Evolutionary conservation across 2,113 vertebrate species (phyloP), one percentile per base, ranked within the genome.

Genomic region (Chunga burmeisteri): DNA sequence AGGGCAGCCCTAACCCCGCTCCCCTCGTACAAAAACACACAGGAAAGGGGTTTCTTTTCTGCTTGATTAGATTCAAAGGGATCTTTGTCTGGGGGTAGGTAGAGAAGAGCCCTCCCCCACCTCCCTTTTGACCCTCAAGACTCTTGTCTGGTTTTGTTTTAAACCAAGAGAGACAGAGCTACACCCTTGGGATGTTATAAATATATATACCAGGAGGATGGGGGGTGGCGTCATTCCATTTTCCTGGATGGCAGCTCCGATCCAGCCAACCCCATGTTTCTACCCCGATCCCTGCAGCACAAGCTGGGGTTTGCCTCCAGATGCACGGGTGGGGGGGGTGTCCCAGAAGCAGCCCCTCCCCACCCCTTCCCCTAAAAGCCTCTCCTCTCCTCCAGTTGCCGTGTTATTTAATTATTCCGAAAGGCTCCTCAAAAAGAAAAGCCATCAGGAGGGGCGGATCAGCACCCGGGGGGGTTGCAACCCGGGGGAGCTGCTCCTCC

Each of bases 61-160:
- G 90, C 95, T 93, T 82, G 80, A 88, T 91, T 88, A 77, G 74
- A 85, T 88, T 96, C 95, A 96, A 94, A 96, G 93, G 90, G 83
- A 94, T 93, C 95, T 94, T 96, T 96, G 93, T 96, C 90, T 59
- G 79, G 95, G 95, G 90, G 65, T 88, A 94, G 93, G 95, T 85
- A 84, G 87, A n/a, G 58, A 56, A 84, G 72, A 88, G 58, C 83
- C 90, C 90, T 85, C 93, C 90, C 90, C 90, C 95, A 50, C 74
- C 90, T 93, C 93, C 87, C 87, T 91, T 91, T 73, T 93, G 90
- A 93, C 95, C 93, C 87, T 81, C 93, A n/a, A n/a, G 83, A 80
- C 90, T 94, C 79, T 59, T 68, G 87, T 78, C 95, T 94, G 93
- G 95, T 86, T 94, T 96, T 96, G 88, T 91, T 91, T 96, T 93